phyloP scores from a whole-genome alignment of 2,113 vertebrate species.

The Sphyrna mokarran region DNA sequence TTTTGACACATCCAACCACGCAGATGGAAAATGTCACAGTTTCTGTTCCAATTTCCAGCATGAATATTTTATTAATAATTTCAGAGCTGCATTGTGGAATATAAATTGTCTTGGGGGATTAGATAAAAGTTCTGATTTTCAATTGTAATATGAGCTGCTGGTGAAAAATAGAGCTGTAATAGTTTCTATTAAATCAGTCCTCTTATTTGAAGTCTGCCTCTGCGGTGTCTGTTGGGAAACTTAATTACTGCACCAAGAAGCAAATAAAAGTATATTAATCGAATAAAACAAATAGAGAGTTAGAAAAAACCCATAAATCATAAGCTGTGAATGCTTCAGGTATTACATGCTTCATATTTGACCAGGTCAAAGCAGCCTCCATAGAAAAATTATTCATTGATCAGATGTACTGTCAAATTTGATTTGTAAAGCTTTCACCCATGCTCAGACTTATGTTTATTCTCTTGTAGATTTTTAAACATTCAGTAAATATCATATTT shows the following conservation, averaged over 20 bases:
- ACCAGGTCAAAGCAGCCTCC: background rate
- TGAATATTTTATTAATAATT: constrained; percentile 31
- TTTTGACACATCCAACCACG: background rate
- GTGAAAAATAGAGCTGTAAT: background rate
- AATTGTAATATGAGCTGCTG: background rate
- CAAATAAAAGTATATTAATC: background rate
- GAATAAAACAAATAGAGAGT: constrained; percentile 7
- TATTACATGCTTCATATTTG: background rate
- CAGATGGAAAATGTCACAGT: background rate
- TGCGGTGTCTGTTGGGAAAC: background rate
- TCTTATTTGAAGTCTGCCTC: constrained; percentile 4
- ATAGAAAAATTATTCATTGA: background rate
- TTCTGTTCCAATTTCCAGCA: background rate
- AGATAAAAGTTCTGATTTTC: constrained; percentile 13
- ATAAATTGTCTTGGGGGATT: background rate
- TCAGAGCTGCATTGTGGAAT: background rate
- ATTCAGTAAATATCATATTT: background rate
- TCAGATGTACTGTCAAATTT: background rate
- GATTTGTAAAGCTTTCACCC: background rate
- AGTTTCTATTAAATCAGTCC: background rate
- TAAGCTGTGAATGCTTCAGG: background rate
- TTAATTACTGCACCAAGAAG: background rate
- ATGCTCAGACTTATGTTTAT: background rate
- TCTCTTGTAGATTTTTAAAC: background rate
- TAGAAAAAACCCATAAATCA: background rate